These are phyloP conservation scores for Boulengeromyrus knoepffleri DNA, from an alignment of 2,113 vertebrate species.

Conservation along the genomic window DNA sequence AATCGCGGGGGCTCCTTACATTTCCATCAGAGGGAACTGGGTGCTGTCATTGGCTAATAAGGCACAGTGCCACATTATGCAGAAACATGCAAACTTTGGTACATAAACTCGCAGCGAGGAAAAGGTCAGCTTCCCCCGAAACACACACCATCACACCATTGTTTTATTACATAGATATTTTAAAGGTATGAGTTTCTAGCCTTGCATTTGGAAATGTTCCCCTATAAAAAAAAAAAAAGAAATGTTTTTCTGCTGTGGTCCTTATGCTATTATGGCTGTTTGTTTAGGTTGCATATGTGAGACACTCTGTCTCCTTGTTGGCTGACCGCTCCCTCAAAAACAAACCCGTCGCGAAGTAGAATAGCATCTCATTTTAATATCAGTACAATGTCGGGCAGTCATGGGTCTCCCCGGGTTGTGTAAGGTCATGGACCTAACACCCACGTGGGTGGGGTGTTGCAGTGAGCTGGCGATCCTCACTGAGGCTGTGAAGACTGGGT, in stretches of 20 bases:
- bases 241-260: neutral
- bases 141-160: neutral
- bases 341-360: neutral
- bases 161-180: neutral
- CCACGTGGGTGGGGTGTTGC: neutral
- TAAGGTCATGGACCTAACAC: neutral
- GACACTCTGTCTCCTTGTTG: neutral
- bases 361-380: neutral
- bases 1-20: neutral
- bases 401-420: no score
- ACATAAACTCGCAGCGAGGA: neutral
- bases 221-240: neutral
- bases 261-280: constrained; percentile 13
- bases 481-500: neutral
- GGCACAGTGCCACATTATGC: neutral
- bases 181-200: constrained; percentile 10
- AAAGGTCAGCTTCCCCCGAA: neutral
- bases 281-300: constrained; percentile 18
- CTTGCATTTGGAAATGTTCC: neutral
- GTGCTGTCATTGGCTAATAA: neutral
- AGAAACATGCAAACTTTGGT: neutral
- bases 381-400: neutral
- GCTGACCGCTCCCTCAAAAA: neutral
- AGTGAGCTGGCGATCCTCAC: neutral
- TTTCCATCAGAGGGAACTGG: neutral